Conservation (phyloP, 2,113 vertebrate species). For the Xiphorhynchus elegans region DNA sequence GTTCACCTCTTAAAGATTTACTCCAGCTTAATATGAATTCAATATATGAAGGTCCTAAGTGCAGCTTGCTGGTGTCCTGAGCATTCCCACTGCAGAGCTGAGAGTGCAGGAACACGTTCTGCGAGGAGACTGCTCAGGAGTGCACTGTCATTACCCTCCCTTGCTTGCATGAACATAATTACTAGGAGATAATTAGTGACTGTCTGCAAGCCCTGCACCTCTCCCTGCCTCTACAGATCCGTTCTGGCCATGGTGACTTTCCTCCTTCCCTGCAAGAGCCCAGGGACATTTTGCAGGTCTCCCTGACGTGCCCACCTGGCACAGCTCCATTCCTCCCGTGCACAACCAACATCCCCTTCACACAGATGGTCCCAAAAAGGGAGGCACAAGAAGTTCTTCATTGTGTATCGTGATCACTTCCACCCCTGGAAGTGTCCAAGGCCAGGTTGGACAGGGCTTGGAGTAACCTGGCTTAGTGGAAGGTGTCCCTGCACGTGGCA, state of each 20-base stretch:
- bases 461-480: not conserved
- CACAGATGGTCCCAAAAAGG: not conserved
- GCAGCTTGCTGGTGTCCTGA: not conserved
- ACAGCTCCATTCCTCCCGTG: not conserved
- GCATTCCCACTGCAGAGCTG: not conserved
- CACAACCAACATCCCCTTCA: fast-evolving
- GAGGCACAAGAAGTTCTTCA: not conserved
- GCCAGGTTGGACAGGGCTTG: fast-evolving
- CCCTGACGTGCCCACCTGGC: not conserved
- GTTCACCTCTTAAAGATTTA: constrained; percentile 7
- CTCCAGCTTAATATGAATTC: constrained; percentile 12
- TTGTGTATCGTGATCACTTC: not conserved
- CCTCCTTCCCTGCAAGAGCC: not conserved
- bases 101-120: fast-evolving
- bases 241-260: not conserved
- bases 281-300: not conserved
- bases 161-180: not conserved
- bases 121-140: not conserved
- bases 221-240: not conserved
- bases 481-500: not conserved
- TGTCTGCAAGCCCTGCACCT: not conserved
- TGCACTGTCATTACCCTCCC: not conserved
- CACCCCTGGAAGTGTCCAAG: not conserved
- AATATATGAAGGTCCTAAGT: not conserved
- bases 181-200: not conserved